Evolutionary conservation across 2,797 vertebrate genomes (phyloP).

Genomic region (Trachops cirrhosus): DNA sequence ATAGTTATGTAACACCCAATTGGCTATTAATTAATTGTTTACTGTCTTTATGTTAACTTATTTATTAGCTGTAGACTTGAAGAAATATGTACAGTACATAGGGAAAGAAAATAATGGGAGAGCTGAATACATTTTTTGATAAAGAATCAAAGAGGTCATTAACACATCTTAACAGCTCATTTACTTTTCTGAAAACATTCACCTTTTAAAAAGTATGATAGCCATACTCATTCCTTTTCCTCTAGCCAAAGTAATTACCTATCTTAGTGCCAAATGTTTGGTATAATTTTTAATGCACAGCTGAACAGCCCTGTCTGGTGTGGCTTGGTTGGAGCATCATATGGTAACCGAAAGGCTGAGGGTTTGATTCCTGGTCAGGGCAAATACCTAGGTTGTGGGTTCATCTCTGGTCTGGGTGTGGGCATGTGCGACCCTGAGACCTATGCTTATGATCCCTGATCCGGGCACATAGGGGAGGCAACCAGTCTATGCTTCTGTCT

Average conservation of each 20-base stretch:
- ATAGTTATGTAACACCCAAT: neutral
- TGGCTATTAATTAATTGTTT: neutral
- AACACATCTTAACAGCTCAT: neutral
- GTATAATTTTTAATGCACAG: neutral
- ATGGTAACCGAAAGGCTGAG: neutral
- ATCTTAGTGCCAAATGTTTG: neutral
- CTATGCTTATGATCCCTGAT: neutral
- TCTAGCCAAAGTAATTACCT: neutral
- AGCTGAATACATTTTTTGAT: neutral
- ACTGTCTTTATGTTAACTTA: neutral
- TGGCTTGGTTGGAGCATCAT: neutral
- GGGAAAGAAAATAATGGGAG: neutral
- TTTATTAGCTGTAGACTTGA: neutral
- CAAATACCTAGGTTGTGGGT: neutral
- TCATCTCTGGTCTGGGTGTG: no score
- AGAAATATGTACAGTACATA: neutral
- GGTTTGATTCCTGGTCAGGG: neutral
- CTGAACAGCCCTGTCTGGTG: neutral
- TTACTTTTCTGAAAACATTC: neutral
- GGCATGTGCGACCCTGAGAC: neutral
- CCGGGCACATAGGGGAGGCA: neutral
- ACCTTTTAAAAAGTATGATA: neutral
- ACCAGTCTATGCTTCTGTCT: neutral
- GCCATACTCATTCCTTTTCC: neutral
- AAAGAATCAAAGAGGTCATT: neutral